These are phyloP conservation scores for cattle (Bos taurus) DNA, from an alignment of 2,113 vertebrate species.

Conservation along the genomic window ARS-UCD2.0 NC_037346.1:55985001-55985500, in stretches of 20 bases:
- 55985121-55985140: conserved; percentile 36
- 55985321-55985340: conserved; percentile 82
- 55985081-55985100: neutral
- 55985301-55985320: neutral
- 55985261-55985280: rapidly evolving
- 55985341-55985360: conserved; percentile 71
- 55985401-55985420: conserved; percentile 27
- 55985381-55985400: conserved; percentile 77
- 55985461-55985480: rapidly evolving
- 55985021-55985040: conserved; percentile 46
- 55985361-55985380: conserved; percentile 75
- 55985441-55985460: neutral
- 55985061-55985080: neutral
- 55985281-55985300: neutral
- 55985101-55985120: conserved; percentile 74
- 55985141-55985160: conserved; percentile 69
- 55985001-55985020: conserved; percentile 62
- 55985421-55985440: neutral
- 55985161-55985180: conserved; percentile 56
- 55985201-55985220: rapidly evolving
- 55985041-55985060: conserved; percentile 28
- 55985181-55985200: neutral
- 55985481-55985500: conserved; percentile 70
- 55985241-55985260: neutral
- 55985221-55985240: neutral